Evolutionary conservation across 2,113 vertebrate genomes (phyloP).

Genomic region (Alexandromys fortis): DNA sequence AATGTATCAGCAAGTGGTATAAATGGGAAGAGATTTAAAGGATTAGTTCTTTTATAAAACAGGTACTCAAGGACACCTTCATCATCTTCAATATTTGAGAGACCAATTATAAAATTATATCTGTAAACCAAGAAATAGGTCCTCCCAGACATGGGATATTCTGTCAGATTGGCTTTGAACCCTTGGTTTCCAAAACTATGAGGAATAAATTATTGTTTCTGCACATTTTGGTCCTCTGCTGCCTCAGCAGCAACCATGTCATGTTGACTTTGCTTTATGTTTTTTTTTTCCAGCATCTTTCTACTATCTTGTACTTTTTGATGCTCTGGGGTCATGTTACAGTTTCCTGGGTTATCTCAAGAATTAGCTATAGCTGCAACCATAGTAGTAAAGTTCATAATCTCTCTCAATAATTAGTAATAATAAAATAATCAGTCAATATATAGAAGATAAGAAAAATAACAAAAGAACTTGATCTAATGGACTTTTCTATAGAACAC

Average conservation of each 20-base stretch:
- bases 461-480: background rate
- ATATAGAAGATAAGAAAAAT: background rate
- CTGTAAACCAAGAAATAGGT: background rate
- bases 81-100: background rate
- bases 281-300: conserved; percentile 21
- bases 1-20: too few relatives aligned
- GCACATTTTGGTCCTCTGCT: background rate
- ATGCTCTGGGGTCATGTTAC: background rate
- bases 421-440: background rate
- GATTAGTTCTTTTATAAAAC: background rate
- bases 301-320: background rate
- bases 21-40: too few relatives aligned
- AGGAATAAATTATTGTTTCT: background rate
- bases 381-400: background rate
- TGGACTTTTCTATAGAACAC: background rate
- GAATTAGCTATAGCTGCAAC: background rate
- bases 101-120: background rate
- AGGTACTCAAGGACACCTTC: background rate
- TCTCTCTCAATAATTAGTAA: background rate
- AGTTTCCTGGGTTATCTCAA: background rate
- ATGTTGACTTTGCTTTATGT: background rate
- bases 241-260: background rate
- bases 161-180: background rate
- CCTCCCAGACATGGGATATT: background rate
- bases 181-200: background rate